Percentiles rank a stretch among this genome's conserved stretches.
phyloP scores from a whole-genome alignment of 2,113 vertebrate genomes.

The Silurus meridionalis region DNA sequence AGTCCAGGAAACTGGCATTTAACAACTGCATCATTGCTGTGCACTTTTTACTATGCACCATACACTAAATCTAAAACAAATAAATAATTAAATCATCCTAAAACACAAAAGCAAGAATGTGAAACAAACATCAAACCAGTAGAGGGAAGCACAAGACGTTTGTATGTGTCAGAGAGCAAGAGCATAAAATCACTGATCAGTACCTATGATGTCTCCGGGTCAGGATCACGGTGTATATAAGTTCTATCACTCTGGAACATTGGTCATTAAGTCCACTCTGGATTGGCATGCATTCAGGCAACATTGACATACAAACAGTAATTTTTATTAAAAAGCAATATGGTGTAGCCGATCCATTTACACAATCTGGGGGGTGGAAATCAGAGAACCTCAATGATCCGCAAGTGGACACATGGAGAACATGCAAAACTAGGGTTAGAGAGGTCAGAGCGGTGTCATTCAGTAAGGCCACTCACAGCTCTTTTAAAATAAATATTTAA shows the following conservation, averaged over 20 bases:
- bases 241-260: not conserved
- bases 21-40: not conserved
- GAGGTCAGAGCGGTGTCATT: not conserved
- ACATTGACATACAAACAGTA: not conserved
- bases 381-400: not conserved
- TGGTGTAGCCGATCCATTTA: not conserved
- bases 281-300: not conserved
- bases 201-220: not conserved
- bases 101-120: not conserved
- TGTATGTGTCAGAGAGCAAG: not conserved
- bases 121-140: not conserved
- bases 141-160: conserved; percentile 40
- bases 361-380: not conserved
- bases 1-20: not conserved
- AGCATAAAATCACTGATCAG: not conserved
- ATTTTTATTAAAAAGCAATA: not conserved
- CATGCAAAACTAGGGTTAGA: not conserved
- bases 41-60: not conserved
- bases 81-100: no score
- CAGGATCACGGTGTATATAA: not conserved
- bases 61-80: not conserved
- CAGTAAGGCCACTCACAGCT: not conserved
- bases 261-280: not conserved
- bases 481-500: not conserved
- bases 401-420: not conserved